These are phyloP conservation scores for Dryocosmus kuriphilus DNA, from an alignment of 2,888 invertebrate genomes.

Conservation along the genomic window DNA sequence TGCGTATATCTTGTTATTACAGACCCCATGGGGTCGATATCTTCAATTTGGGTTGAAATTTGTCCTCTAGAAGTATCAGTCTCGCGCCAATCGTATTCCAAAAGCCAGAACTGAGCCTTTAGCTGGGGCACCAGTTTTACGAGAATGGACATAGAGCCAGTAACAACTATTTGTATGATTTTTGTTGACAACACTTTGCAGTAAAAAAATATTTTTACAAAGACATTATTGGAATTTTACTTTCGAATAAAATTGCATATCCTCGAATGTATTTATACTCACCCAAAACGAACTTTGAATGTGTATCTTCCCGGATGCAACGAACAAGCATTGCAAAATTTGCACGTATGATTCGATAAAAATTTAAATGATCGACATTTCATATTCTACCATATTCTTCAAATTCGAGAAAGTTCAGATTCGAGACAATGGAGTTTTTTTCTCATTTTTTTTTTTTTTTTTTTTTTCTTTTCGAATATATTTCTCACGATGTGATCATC, in stretches of 20 bases:
- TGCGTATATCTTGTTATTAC: slow-evolving; percentile 33
- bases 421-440: slow-evolving; percentile 8
- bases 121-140: neutral
- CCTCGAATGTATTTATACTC: neutral
- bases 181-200: neutral
- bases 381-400: slow-evolving; percentile 4
- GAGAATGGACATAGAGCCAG: neutral
- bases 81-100: slow-evolving; percentile 19
- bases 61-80: slow-evolving; percentile 23
- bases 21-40: slow-evolving; percentile 25
- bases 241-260: slow-evolving; percentile 9
- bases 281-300: neutral
- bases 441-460: slow-evolving; percentile 22
- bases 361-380: slow-evolving; percentile 11
- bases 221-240: neutral
- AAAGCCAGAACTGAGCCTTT: neutral
- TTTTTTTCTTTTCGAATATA: slow-evolving; percentile 21
- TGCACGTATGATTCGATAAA: slow-evolving; percentile 9
- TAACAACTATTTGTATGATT: neutral
- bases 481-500: slow-evolving; percentile 13
- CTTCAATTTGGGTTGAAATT: slow-evolving; percentile 27
- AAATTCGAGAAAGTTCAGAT: slow-evolving; percentile 3
- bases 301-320: neutral
- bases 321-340: neutral
- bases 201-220: neutral